phyloP scores from a whole-genome alignment of 2,113 vertebrate species.

The Furnarius figulus region DNA sequence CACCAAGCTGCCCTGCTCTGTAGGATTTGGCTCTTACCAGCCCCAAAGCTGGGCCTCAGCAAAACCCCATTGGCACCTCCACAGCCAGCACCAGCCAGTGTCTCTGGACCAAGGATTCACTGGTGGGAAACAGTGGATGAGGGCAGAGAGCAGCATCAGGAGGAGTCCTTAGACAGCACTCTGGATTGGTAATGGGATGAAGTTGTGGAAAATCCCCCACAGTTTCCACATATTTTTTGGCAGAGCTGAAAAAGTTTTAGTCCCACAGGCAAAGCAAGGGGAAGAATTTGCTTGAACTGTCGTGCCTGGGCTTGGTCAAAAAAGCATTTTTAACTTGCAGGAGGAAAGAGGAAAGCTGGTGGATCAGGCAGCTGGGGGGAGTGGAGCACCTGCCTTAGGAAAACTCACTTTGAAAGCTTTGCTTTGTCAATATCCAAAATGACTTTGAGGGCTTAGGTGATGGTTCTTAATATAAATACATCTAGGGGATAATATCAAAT shows the following conservation, averaged over 20 bases:
- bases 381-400: not conserved
- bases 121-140: not conserved
- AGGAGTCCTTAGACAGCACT: not conserved
- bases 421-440: conserved; percentile 4
- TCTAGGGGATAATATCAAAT: conserved; percentile 18
- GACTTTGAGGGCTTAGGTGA: not conserved
- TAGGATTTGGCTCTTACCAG: not conserved
- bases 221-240: not conserved
- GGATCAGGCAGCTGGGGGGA: not conserved
- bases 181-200: not conserved
- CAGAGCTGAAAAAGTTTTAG: not conserved
- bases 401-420: conserved; percentile 5
- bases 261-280: not conserved
- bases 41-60: not conserved
- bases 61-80: not conserved
- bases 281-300: not conserved
- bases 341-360: not conserved
- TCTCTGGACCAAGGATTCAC: not conserved
- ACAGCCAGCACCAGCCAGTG: not conserved
- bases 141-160: not conserved
- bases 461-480: conserved; percentile 23
- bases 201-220: not conserved
- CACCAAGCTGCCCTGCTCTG: not conserved
- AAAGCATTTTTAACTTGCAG: not conserved
- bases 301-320: not conserved